Base-by-base conservation (phyloP, 2,797 vertebrate species). In the Protonibea diacanthus region DNA sequence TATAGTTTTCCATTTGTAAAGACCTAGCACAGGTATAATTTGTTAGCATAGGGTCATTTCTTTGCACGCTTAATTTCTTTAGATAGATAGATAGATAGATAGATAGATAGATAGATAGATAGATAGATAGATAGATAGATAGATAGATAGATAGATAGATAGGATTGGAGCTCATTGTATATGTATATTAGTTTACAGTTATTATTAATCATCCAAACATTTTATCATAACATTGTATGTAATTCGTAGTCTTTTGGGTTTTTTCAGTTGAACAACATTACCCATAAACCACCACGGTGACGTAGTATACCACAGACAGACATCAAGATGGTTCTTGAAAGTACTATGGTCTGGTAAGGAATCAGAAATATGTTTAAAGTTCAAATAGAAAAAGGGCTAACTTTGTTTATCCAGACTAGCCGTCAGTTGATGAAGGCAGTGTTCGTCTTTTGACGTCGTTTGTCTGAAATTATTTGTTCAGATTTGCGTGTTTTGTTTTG, bases 271-370 rank as follows among this genome's bases (percentile, higher is more conserved):
- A 2, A 42, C 48, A 21, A 48, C 89, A 91, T 88, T 91, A 87
- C 92, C 93, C 93, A 91, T 7, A 85, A 93, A 2, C 63, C 91
- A 65, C 6, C 63, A 6, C 66, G 78, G 13, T 71, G 64, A 89
- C 88, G 85, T 74, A 55, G 51, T 10, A 44, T 62, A 56, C 76
- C 18, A 47, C 56, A 63, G 73, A 75, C 87, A 73, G 73, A 74
- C 87, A 74, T 90, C 96, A 96, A 95, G 93, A 98, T 98, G 97
- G 97, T 95, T 93, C 96, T 98, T 74, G 97, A 98, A 93, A 98
- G 97, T 94, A 98, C 97, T 90, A 98, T 98, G 97, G 97, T 98
- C 83, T 98, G 97, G 97, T 98, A 95, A 98, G 97, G 21, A 87
- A 84, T 69, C 21, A 66, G 17, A 83, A 86, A 89, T 76, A 62